Evolutionary conservation across 2,113 vertebrate genomes (phyloP), one percentile per base, ranked within the genome.

Genomic region (Nyctibius bracteatus): DNA sequence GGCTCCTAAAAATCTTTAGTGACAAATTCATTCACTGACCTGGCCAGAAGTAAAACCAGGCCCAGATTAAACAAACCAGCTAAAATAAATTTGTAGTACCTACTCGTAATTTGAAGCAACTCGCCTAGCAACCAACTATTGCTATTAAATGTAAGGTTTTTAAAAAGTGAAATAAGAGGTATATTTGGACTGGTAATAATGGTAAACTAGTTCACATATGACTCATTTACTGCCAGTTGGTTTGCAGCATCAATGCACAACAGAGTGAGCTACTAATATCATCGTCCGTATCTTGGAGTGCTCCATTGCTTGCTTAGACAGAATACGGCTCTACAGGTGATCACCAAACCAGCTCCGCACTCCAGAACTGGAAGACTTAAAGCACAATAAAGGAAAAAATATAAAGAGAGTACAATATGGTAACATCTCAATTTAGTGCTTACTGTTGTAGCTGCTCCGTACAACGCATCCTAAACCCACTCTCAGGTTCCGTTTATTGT

Each of bases 401-500:
- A 78, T 3, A 75, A 28, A 72, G 31, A 31, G 35, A 58, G 6
- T 44, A 8, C 22, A 46, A n/a, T 63, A 58, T 1, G 9, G 31
- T 70, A 52, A 88, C 7, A 61, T 57, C 57, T 68, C 77, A 27
- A 8, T 66, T 54, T 78, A 62, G 43, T 57, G n/a, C 31, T 81
- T 78, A 21, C 65, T 83, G 23, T 85, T 93, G 61, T 52, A 86
- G 59, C 39, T 1, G 6, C 54, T 86, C 49, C 46, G 68, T 52
- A 44, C 25, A 75, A 63, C 0, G 0, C 39, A 82, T 74, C 41
- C 61, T 85, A 84, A 93, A 85, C 43, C 24, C 72, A 95, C 18
- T 35, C 73, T 94, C 91, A 70, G 57, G 79, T 78, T 90, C 89
- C 30, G 52, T 94, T 92, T 94, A 71, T 92, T 89, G 93, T 75